Evolutionary conservation across 1,140 invertebrate genomes (phyloP), one percentile per base, ranked within the genome.

Genomic region (Bombus huntii): DNA sequence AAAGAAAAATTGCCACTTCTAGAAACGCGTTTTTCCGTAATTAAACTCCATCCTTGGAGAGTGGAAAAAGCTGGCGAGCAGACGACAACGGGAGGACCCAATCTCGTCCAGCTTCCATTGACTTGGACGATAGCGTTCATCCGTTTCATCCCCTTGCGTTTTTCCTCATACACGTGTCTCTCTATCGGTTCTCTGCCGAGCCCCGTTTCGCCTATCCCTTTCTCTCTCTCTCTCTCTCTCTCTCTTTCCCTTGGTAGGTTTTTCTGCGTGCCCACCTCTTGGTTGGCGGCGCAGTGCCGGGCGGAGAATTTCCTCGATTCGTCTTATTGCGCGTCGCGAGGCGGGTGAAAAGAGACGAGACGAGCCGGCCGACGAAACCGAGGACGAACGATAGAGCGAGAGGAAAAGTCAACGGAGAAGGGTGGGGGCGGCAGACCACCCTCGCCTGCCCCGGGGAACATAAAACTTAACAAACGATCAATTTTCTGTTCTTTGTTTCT

Each of bases 381-480:
- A 80, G 25, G 71, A 18, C 39, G 25, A 75, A 25, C 39, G n/a
- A 82, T 15, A 78, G 39, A 66, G 37, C 39, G n/a, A 42, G 39
- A 39, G 39, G 37, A 34, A 18, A 31, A 31, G 34, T 62, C 59
- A n/a, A 28, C 28, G 28, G 59, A 62, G n/a, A 25, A 34, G 62
- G 10, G 47, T 39, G 47, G n/a, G n/a, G 71, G 42, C 18, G 22
- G 25, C 79, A 76, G 72, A 87, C 80, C 81, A 90, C 70, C 86
- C 72, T 85, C 82, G 81, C 77, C 72, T 86, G 83, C 80, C 88
- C 44, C 88, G 89, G 89, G 87, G 90, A 92, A 93, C 91, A 94
- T 94, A 93, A 94, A 94, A 94, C 93, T 94, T 94, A 93, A 94
- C 93, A 94, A 94, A 94, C 93, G 93, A 94, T 94, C 92, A 94